These are phyloP conservation scores for Elymnias hypermnestra DNA, from an alignment of 1,140 invertebrate genomes.

Conservation along the genomic window DNA sequence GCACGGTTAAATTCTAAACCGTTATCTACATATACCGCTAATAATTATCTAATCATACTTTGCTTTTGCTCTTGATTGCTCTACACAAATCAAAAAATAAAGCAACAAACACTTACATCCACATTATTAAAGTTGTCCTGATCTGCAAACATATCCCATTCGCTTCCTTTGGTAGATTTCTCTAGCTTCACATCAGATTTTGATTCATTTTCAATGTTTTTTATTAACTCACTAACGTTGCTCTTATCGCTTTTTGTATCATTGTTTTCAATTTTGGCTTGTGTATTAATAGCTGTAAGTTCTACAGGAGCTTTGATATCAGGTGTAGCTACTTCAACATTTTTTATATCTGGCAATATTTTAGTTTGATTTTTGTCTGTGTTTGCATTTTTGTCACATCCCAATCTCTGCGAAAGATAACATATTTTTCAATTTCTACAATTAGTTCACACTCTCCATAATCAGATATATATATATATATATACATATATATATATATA, in stretches of 20 bases:
- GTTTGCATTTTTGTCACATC: slow-evolving; percentile 13
- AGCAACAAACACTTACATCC: slow-evolving; percentile 80
- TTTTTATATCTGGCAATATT: slow-evolving; percentile 3
- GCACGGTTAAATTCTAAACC: too few species aligned
- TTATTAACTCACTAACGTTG: slow-evolving; percentile 11
- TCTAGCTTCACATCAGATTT: slow-evolving; percentile 31
- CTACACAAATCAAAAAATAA: too few species aligned
- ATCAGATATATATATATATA: too few species aligned
- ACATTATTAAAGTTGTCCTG: slow-evolving; percentile 91
- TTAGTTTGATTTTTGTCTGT: slow-evolving; percentile 9
- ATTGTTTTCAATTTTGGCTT: slow-evolving; percentile 9
- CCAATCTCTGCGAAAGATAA: slow-evolving; percentile 24
- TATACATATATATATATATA: too few species aligned
- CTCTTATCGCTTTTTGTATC: slow-evolving; percentile 1
- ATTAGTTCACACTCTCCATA: neutral
- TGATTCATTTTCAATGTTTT: slow-evolving; percentile 20
- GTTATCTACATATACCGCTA: too few species aligned
- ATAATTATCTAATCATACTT: too few species aligned
- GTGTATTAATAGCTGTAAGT: slow-evolving; percentile 4
- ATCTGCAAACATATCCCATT: slow-evolving; percentile 93
- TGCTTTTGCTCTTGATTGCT: too few species aligned
- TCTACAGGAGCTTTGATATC: slow-evolving; percentile 15
- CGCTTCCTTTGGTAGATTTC: slow-evolving; percentile 71
- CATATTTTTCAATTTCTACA: neutral
- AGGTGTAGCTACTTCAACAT: neutral